These are phyloP conservation scores for Onychomys arenicola DNA, from an alignment of 2,797 vertebrate species.

Conservation along the genomic window DNA sequence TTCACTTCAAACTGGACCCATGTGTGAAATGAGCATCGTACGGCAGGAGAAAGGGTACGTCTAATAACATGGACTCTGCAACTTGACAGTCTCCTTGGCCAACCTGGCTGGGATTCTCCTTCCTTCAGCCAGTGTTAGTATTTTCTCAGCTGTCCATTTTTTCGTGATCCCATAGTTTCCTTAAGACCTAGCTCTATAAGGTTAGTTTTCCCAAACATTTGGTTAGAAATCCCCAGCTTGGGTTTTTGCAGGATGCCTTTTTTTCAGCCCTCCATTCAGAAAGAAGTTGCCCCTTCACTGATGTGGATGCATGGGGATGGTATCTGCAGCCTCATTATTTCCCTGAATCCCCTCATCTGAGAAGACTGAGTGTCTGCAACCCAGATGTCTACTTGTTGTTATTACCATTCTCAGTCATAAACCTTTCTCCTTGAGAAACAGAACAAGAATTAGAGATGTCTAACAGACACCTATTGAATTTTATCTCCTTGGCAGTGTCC, in stretches of 20 bases:
- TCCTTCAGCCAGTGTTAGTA: not conserved
- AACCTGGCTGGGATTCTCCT: not conserved
- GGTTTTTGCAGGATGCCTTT: constrained; percentile 2
- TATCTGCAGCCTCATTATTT: not conserved
- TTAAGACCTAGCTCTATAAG: constrained; percentile 28
- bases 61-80: not conserved
- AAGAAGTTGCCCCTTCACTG: not conserved
- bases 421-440: not conserved
- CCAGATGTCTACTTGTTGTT: constrained; percentile 7
- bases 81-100: not conserved
- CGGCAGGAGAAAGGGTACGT: not conserved
- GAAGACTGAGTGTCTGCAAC: not conserved
- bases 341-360: not conserved
- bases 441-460: not conserved
- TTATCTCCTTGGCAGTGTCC: constrained; percentile 88
- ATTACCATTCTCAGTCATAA: constrained; percentile 8
- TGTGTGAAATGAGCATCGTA: not conserved
- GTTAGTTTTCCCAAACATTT: constrained; percentile 34
- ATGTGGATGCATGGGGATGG: not conserved
- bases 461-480: constrained; percentile 63
- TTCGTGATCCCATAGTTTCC: constrained; percentile 28
- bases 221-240: not conserved
- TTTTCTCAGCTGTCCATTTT: constrained; percentile 32
- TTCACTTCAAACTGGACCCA: not conserved
- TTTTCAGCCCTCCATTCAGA: constrained; percentile 16